Evolutionary conservation across 2,797 vertebrate genomes (phyloP).

Genomic region (Pygocentrus nattereri): DNA sequence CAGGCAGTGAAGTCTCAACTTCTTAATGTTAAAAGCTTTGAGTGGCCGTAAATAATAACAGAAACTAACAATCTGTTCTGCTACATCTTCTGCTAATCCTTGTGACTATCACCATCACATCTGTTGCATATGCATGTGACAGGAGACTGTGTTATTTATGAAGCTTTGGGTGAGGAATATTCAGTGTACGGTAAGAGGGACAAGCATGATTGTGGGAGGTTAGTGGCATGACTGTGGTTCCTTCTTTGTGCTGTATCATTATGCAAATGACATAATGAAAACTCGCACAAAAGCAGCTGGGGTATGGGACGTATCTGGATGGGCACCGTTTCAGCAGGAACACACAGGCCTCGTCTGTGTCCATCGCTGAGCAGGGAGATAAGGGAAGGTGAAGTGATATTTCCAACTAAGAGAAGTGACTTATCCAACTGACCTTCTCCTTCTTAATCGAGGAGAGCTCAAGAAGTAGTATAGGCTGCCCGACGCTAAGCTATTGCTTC

Average conservation of each 20-base stretch:
- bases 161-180: neutral
- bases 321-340: neutral
- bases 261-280: constrained; percentile 24
- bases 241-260: neutral
- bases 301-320: constrained; percentile 24
- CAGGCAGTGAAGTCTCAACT: neutral
- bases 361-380: constrained; percentile 25
- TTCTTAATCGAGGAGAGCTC: constrained; percentile 80
- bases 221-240: constrained; percentile 17
- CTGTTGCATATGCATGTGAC: neutral
- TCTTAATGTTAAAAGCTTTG: neutral
- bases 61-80: neutral
- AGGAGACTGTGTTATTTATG: neutral
- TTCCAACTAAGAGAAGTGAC: constrained; percentile 22
- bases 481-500: constrained; percentile 83
- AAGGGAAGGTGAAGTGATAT: constrained; percentile 21
- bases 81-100: neutral
- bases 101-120: neutral
- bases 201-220: constrained; percentile 15
- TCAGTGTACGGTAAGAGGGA: constrained; percentile 2
- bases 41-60: neutral
- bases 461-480: constrained; percentile 80
- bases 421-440: constrained; percentile 79
- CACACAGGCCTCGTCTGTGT: constrained; percentile 24
- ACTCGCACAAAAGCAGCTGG: constrained; percentile 35